Evolutionary conservation across 2,888 invertebrate genomes (phyloP).

Genomic region (Apantesis nais): DNA sequence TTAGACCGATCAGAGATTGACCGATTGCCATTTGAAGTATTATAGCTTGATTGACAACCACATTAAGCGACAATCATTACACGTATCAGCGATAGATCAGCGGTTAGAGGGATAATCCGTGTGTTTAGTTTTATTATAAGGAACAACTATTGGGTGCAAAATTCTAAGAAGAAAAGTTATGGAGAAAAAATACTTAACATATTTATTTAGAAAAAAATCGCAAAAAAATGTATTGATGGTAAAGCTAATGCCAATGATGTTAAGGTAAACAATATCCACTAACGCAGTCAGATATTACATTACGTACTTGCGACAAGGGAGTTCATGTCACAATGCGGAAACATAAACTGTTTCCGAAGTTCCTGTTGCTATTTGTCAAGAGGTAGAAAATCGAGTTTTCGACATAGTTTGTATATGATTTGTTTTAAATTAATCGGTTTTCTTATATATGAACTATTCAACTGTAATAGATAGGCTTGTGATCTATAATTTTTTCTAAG

Average conservation of each 20-base stretch:
- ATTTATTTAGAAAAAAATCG: too few species aligned
- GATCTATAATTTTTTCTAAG: too few species aligned
- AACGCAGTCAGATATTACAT: not conserved
- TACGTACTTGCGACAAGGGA: not conserved
- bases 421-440: not conserved
- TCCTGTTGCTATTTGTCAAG: not conserved
- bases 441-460: not conserved
- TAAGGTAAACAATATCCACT: not conserved
- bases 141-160: too few species aligned
- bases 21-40: too few species aligned
- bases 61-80: not conserved
- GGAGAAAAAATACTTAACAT: too few species aligned
- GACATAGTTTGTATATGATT: not conserved
- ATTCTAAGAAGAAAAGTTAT: too few species aligned
- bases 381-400: not conserved
- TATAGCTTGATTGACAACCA: too few species aligned
- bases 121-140: not conserved
- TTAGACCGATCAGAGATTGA: too few species aligned
- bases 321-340: slow-evolving; percentile 1
- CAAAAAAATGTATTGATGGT: not conserved
- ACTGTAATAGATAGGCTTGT: too few species aligned
- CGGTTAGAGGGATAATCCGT: not conserved
- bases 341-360: not conserved
- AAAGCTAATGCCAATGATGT: not conserved
- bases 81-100: not conserved